Conservation (phyloP, 2,888 invertebrate genomes). For the Leptura quadrifasciata region DNA sequence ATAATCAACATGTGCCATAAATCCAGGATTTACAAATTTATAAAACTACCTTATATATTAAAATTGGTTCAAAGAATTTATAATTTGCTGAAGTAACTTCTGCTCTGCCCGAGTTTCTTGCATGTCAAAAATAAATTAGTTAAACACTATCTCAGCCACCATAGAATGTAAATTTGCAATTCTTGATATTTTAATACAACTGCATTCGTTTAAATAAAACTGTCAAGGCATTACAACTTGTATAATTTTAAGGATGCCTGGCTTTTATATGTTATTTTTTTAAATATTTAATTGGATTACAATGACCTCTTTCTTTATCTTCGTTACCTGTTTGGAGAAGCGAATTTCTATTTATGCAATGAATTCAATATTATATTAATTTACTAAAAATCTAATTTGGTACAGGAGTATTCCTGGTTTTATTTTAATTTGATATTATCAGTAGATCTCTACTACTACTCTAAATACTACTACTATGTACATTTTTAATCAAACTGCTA, state of each 20-base stretch:
- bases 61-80: slow-evolving; percentile 56
- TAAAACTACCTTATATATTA: slow-evolving; percentile 51
- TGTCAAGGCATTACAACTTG: slow-evolving; percentile 2
- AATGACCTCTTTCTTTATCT: neutral
- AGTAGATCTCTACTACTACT: too few species aligned
- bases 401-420: too few species aligned
- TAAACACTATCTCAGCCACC: slow-evolving; percentile 36
- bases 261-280: neutral
- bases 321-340: too few species aligned
- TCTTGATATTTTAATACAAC: slow-evolving; percentile 35
- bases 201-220: slow-evolving; percentile 27
- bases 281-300: neutral
- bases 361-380: too few species aligned
- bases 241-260: slow-evolving; percentile 5
- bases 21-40: slow-evolving; percentile 57
- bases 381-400: too few species aligned
- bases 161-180: slow-evolving; percentile 42
- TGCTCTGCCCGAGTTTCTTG: slow-evolving; percentile 32
- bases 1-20: slow-evolving; percentile 55
- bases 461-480: too few species aligned
- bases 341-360: too few species aligned
- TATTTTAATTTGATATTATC: too few species aligned
- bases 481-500: too few species aligned
- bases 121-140: slow-evolving; percentile 47
- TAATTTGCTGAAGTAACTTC: slow-evolving; percentile 41